Evolutionary conservation across 2,797 vertebrate species (phyloP), one percentile per base, ranked within the genome.

Genomic region (Ara ararauna): DNA sequence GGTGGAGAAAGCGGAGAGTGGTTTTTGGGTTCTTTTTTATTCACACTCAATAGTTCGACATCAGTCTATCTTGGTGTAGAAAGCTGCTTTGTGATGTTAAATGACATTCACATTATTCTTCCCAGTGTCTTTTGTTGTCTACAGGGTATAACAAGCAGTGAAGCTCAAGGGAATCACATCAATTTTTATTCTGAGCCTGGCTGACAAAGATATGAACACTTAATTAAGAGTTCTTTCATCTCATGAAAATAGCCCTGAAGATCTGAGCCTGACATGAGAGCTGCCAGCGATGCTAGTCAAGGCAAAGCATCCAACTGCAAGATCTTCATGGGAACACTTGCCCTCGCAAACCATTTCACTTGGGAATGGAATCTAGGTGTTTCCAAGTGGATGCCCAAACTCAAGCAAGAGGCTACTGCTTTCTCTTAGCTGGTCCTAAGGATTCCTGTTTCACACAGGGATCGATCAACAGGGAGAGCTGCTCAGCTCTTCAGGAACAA

Each of bases 161-260:
- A 88, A 91, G 73, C 90, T 93, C 83, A 93, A 87, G 74, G 60
- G 88, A 95, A 84, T 87, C 3, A 0, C 74, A 93, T 89, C 67
- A 79, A 24, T 92, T 96, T 87, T 96, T 89, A 74, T 86, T 93
- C 86, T 56, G 36, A 95, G 90, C 61, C 90, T 97, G 93, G 77
- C 68, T 92, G 84, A 93, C 90, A 85, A 91, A 94, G 94, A 95
- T 95, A 96, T 13, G 84, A 94, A 53, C 83, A 66, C 58, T 93
- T 94, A 95, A 96, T 93, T 96, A 95, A 85, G 77, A 82, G 38
- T 94, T 92, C 84, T 96, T 96, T 96, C 67, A 92, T 90, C 67
- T 89, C 44, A 23, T 72, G 22, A 82, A 85, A 94, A 85, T 65
- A 82, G 64, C 67, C 80, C 56, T 58, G 86, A 76, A 91, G 85